Evolutionary conservation across 2,888 invertebrate genomes (phyloP).

Genomic region (Stenurella melanura): DNA sequence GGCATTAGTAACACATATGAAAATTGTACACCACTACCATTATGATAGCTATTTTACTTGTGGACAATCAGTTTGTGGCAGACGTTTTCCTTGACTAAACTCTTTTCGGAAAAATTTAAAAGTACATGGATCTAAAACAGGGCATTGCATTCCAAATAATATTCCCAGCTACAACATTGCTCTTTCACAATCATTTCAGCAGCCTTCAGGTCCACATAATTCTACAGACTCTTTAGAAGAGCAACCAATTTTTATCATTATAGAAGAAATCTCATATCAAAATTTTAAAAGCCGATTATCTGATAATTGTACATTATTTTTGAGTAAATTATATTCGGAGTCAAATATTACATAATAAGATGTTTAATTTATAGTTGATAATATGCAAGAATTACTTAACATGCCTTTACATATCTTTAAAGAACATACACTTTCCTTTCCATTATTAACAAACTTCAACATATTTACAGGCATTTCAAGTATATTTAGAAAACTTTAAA

Average conservation of each 20-base stretch:
- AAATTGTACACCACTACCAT: conserved; percentile 13
- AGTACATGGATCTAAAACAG: neutral
- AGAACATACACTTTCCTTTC: neutral
- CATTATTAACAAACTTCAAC: neutral
- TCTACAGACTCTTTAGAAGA: neutral
- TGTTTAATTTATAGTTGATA: neutral
- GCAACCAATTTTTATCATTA: neutral
- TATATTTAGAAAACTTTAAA: neutral
- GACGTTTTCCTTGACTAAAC: neutral
- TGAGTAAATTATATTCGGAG: conserved; percentile 6
- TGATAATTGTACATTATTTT: conserved; percentile 5
- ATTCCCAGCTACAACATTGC: no score
- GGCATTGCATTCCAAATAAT: no score
- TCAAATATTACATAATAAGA: neutral
- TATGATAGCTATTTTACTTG: neutral
- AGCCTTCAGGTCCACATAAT: neutral
- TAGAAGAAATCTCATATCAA: neutral
- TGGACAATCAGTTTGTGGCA: neutral
- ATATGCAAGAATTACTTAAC: neutral
- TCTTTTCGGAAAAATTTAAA: conserved; percentile 7
- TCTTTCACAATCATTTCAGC: neutral
- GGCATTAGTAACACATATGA: conserved; percentile 1
- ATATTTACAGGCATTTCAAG: conserved; percentile 5
- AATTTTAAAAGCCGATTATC: neutral
- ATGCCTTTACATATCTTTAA: conserved; percentile 3